A percentile compares a stretch with the other conserved stretches of the same genome.
Evolutionary conservation across 2,888 invertebrate genomes (phyloP).

Genomic region (Lasioglossum figueresi): DNA sequence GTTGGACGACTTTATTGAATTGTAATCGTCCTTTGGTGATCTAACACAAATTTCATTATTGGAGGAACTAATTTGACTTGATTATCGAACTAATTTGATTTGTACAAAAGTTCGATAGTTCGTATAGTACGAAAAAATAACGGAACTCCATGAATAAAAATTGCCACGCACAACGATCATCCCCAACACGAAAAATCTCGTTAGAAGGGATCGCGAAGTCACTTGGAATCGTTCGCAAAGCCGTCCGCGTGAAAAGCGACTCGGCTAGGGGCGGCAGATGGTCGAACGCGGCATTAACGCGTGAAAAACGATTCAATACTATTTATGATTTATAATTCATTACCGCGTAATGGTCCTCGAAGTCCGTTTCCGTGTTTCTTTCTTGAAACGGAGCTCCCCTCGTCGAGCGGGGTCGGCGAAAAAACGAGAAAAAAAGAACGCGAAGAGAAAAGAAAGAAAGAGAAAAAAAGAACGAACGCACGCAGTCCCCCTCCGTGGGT

Average conservation of each 20-base stretch:
- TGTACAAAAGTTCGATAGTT: neutral
- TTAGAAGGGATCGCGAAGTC: neutral
- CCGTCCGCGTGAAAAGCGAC: neutral
- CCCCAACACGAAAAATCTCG: neutral
- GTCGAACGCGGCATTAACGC: neutral
- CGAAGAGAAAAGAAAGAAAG: slow-evolving; percentile 9
- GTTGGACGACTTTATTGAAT: neutral
- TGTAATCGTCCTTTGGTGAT: neutral
- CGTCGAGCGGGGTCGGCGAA: slow-evolving; percentile 13
- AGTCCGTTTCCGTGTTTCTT: slow-evolving; percentile 30
- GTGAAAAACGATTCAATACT: slow-evolving; percentile 15
- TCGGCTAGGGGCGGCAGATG: slow-evolving; percentile 4
- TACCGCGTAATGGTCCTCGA: slow-evolving; percentile 15
- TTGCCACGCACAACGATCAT: neutral
- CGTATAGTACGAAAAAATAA: neutral
- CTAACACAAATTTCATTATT: neutral
- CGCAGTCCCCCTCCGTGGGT: slow-evolving; percentile 26
- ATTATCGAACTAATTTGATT: too few relatives aligned
- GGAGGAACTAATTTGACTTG: neutral
- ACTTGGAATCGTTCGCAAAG: neutral
- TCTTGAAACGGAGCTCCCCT: slow-evolving; percentile 25
- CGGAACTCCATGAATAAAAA: neutral
- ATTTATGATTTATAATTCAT: slow-evolving; percentile 21
- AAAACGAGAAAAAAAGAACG: slow-evolving; percentile 19
- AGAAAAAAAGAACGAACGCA: slow-evolving; percentile 10